Conservation (phyloP, 1,140 invertebrate species). For the Calliphora vicina region DNA sequence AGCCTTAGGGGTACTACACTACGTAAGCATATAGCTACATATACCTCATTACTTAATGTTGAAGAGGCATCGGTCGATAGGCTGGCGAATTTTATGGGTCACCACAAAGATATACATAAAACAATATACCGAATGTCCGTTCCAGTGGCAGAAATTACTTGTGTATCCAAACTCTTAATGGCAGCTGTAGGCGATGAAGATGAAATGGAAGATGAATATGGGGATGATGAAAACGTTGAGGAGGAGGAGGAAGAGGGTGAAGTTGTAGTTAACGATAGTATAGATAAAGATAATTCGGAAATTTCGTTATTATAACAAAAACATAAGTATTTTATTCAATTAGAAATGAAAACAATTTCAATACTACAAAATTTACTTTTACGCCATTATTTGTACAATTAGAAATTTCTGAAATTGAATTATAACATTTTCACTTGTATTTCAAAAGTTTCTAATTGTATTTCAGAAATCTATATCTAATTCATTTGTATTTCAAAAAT, state of each 20-base stretch:
- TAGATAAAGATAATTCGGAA: no score
- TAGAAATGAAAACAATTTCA: no score
- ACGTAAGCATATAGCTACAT: neutral
- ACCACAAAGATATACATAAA: slow-evolving; percentile 7
- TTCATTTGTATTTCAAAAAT: neutral
- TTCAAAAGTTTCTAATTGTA: neutral
- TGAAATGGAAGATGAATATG: neutral
- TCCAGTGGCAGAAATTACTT: neutral
- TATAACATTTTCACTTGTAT: neutral
- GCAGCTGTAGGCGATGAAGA: neutral
- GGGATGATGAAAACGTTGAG: neutral
- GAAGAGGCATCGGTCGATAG: neutral
- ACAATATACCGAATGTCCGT: neutral
- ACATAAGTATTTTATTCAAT: no score
- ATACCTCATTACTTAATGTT: neutral
- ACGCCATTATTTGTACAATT: no score
- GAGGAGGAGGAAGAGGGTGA: neutral
- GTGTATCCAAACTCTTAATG: neutral
- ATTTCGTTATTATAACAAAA: no score
- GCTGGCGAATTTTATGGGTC: neutral
- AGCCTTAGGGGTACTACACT: neutral
- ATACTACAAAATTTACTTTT: no score
- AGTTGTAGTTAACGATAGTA: no score
- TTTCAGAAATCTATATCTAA: neutral
- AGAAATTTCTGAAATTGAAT: no score